Evolutionary conservation across 2,888 invertebrate species (phyloP), one percentile per base, ranked within the genome.

Genomic region (Dione vanillae): DNA sequence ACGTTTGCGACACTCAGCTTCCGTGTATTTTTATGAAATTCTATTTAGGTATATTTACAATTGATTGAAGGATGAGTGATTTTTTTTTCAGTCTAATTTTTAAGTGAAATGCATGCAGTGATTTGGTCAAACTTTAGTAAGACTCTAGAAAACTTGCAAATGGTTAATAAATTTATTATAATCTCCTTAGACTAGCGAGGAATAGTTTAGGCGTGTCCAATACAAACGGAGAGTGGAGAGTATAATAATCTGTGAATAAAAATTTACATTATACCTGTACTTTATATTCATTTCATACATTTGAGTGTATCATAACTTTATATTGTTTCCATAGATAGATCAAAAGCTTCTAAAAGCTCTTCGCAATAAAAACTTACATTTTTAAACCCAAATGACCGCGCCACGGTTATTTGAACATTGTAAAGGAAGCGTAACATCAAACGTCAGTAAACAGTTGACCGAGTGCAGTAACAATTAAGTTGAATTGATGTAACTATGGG

Each of bases 401-500:
- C 51, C 27, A 56, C 45, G 71, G 69, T 58, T 61, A 64, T 49
- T 11, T 64, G 51, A 67, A 37, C 61, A 37, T 72, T 62, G 5
- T 56, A 67, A 66, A 70, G 72, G 72, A 72, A 72, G 62, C 69
- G 40, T 16, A 56, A 70, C 72, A 72, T 72, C 69, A 72, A 70
- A 74, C n/a, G 70, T 62, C 56, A 45, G 65, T 70, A 74, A 74
- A 74, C 74, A 74, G 72, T 74, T 72, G 72, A 74, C 74, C 74
- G 74, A 74, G 69, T 82, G 82, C 83, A 81, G 80, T 78, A 83
- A 86, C 88, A 90, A 91, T 91, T 91, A 91, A 87, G 79, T 80
- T 80, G 77, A 86, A 89, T 89, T 87, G 88, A 89, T 88, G 89
- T 87, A 89, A 85, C 89, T 84, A 80, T 78, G 77, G 90, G 88